These are phyloP conservation scores for Eupithecia abbreviata DNA, from an alignment of 2,888 invertebrate genomes.

Conservation along the genomic window DNA sequence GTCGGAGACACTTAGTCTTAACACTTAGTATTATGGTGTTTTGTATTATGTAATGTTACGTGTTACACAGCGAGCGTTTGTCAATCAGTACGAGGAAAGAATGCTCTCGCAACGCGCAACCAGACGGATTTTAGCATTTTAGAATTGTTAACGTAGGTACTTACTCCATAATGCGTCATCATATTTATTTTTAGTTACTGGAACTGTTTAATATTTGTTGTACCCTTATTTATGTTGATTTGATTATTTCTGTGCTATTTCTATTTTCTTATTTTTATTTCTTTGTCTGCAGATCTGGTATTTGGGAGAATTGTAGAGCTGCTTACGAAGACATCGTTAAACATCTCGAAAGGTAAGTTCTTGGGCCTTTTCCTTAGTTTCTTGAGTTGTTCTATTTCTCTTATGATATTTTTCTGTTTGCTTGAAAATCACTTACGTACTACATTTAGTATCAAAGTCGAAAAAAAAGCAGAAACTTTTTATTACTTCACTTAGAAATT, in stretches of 20 bases:
- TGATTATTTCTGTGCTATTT: conserved; percentile 55
- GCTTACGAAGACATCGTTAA: conserved; percentile 98
- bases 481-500: not conserved
- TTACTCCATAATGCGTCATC: not conserved
- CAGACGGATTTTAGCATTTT: no score
- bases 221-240: conserved; percentile 30
- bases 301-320: conserved; percentile 97
- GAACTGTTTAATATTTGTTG: conserved; percentile 8
- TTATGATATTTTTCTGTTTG: not conserved
- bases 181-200: not conserved
- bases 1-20: no score
- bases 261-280: conserved; percentile 73
- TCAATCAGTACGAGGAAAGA: no score
- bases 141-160: no score
- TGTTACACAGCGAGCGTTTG: no score
- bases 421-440: not conserved
- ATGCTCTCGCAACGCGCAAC: no score
- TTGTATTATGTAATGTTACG: no score
- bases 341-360: conserved; percentile 94
- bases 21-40: no score
- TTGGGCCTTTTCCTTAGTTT: conserved; percentile 14
- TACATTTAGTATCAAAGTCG: not conserved
- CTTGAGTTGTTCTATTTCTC: conserved; percentile 16
- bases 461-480: not conserved
- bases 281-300: conserved; percentile 89